These are phyloP conservation scores for Erebia epiphron DNA, from an alignment of 2,888 invertebrate genomes.

Conservation along the genomic window DNA sequence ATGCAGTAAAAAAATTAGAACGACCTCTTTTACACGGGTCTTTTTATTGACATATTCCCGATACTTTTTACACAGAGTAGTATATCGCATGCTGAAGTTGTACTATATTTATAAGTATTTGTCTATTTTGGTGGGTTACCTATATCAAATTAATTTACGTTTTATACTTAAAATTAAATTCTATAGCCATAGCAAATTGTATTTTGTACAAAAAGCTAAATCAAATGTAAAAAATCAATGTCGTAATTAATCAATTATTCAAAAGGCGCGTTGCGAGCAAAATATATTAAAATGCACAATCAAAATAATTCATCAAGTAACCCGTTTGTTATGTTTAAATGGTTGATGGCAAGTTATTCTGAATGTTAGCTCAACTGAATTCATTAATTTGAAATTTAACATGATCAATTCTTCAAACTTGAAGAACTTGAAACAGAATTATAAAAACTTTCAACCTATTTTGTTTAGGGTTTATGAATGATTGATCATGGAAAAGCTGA, in stretches of 20 bases:
- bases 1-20: no score
- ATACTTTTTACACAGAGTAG: no score
- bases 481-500: no score
- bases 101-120: no score
- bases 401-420: background rate
- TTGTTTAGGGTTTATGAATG: background rate
- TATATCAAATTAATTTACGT: no score
- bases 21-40: no score
- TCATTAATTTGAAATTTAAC: background rate
- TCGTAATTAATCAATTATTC: background rate
- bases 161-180: no score
- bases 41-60: no score
- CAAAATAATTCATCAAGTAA: background rate
- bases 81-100: no score
- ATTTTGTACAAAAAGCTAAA: background rate
- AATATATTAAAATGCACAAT: slow-evolving; percentile 11
- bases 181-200: no score
- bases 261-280: no score
- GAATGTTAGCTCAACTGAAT: background rate
- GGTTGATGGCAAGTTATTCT: background rate
- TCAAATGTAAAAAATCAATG: background rate
- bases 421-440: background rate
- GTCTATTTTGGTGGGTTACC: no score
- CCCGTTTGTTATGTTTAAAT: background rate
- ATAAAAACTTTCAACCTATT: slow-evolving; percentile 1